Conservation (phyloP, 1,140 invertebrate species). For the Drosophila neocordata region DNA sequence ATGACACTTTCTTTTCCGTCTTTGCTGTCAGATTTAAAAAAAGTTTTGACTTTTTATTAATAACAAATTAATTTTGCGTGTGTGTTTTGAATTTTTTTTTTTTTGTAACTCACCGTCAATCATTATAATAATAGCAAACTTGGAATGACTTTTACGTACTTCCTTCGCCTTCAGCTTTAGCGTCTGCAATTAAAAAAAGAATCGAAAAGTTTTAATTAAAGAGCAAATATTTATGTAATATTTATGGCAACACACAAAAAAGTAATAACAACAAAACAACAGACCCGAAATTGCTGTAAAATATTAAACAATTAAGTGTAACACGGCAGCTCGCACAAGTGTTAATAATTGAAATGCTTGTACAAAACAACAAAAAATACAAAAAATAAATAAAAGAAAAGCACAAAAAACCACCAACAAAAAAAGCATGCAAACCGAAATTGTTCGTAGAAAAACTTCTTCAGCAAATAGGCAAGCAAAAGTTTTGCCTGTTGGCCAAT, state of each 20-base stretch:
- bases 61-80: background rate
- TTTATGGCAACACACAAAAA: slow-evolving; percentile 52
- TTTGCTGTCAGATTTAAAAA: background rate
- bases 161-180: background rate
- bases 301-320: slow-evolving; percentile 68
- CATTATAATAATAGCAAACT: slow-evolving; percentile 18
- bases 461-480: slow-evolving; percentile 62
- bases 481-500: slow-evolving; percentile 57
- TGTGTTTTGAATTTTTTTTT: background rate
- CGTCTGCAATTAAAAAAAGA: slow-evolving; percentile 49
- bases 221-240: slow-evolving; percentile 66
- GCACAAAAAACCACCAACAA: background rate
- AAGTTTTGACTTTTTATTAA: background rate
- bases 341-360: slow-evolving; percentile 73
- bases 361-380: background rate
- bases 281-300: slow-evolving; percentile 52
- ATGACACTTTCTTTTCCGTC: background rate
- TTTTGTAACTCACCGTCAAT: slow-evolving; percentile 42
- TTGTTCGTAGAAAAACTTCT: slow-evolving; percentile 36
- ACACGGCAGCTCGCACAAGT: slow-evolving; percentile 56
- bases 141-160: background rate
- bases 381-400: slow-evolving; percentile 14
- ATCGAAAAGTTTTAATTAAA: slow-evolving; percentile 71
- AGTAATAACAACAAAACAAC: slow-evolving; percentile 28
- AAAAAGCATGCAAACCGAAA: background rate